Evolutionary conservation across 2,113 vertebrate genomes (phyloP).

Genomic region (Motacilla alba): DNA sequence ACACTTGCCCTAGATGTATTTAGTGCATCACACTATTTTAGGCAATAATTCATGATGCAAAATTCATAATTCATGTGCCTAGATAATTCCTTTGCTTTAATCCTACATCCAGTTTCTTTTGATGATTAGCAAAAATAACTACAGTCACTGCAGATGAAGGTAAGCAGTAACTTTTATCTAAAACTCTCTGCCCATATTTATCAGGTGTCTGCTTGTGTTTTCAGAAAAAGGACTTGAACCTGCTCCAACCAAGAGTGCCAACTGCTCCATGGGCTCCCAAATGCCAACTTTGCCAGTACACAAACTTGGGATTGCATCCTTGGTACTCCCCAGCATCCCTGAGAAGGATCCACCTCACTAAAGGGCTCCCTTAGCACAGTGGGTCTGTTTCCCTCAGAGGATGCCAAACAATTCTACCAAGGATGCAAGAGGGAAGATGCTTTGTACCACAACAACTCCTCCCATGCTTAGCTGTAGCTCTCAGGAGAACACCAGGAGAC

Average conservation of each 20-base stretch:
- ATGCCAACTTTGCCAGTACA: background rate
- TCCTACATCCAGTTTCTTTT: constrained; percentile 4
- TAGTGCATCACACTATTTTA: background rate
- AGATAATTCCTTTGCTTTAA: constrained; percentile 16
- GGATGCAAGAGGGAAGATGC: background rate
- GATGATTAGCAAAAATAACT: constrained; percentile 35
- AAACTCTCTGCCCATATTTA: background rate
- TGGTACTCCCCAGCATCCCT: background rate
- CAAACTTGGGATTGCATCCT: rapidly evolving
- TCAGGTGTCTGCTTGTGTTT: background rate
- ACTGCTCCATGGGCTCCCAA: background rate
- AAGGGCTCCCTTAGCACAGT: background rate
- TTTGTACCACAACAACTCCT: background rate
- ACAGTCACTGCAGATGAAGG: background rate
- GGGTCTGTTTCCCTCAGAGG: background rate
- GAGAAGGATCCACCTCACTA: background rate
- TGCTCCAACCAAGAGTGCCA: background rate
- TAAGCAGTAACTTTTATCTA: background rate
- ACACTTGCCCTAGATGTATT: background rate
- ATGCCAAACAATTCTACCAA: background rate
- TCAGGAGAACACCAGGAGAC: background rate
- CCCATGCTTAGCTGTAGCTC: background rate
- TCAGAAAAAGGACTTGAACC: background rate
- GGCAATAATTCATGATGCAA: constrained; percentile 4
- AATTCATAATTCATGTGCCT: constrained; percentile 41